Evolutionary conservation across 2,888 invertebrate genomes (phyloP).

Genomic region (Beris morrisii): DNA sequence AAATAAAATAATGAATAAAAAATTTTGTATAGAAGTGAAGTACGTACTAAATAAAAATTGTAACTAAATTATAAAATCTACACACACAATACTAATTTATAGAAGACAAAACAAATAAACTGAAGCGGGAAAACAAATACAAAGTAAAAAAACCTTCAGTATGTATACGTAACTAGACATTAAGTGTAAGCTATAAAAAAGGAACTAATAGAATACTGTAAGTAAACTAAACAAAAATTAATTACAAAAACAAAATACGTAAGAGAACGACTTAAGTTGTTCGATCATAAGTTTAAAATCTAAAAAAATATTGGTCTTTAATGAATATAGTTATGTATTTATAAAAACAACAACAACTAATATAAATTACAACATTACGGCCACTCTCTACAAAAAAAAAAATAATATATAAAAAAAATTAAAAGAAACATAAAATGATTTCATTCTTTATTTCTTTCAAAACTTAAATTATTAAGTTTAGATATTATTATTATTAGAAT

Average conservation of each 20-base stretch:
- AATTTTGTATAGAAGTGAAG: constrained; percentile 31
- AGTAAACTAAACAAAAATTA: constrained; percentile 19
- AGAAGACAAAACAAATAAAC: constrained; percentile 18
- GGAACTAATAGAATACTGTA: constrained; percentile 24
- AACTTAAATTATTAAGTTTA: constrained; percentile 16
- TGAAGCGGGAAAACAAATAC: constrained; percentile 18
- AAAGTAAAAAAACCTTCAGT: constrained; percentile 47
- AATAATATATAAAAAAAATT: constrained; percentile 20
- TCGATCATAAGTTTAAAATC: constrained; percentile 1
- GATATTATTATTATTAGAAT: neutral
- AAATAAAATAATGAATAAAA: constrained; percentile 23
- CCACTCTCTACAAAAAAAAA: constrained; percentile 15
- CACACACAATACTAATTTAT: constrained; percentile 8
- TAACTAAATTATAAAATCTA: constrained; percentile 10
- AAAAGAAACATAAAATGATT: neutral
- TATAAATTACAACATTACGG: constrained; percentile 16
- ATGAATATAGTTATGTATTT: constrained; percentile 9
- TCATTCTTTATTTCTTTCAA: constrained; percentile 13
- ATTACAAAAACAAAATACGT: constrained; percentile 7
- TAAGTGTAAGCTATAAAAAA: constrained; percentile 25
- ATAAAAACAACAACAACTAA: constrained; percentile 9
- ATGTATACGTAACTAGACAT: constrained; percentile 53
- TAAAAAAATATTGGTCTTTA: constrained; percentile 11
- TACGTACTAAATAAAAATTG: constrained; percentile 22
- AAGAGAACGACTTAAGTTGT: constrained; percentile 17